Evolutionary conservation across 2,888 invertebrate genomes (phyloP).

Genomic region (Erebia epiphron): DNA sequence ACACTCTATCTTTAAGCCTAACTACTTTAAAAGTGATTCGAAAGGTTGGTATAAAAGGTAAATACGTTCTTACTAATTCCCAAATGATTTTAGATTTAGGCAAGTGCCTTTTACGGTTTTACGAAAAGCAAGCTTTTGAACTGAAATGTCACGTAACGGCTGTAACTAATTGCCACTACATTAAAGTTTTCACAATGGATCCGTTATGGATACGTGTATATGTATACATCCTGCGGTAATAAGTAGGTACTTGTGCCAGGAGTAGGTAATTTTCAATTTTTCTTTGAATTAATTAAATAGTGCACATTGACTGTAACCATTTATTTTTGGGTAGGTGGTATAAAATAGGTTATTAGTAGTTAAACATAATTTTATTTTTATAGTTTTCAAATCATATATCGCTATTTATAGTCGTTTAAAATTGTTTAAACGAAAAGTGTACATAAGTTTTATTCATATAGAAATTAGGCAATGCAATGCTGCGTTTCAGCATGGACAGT

Average conservation of each 20-base stretch:
- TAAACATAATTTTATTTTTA: no score
- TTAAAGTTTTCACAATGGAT: constrained; percentile 13
- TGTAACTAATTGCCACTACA: constrained; percentile 8
- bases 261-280: constrained; percentile 3
- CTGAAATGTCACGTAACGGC: neutral
- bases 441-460: neutral
- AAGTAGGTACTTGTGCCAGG: neutral
- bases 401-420: no score
- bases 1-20: neutral
- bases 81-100: neutral
- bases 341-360: no score
- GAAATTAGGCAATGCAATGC: neutral
- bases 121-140: neutral
- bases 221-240: constrained; percentile 1
- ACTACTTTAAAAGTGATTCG: neutral
- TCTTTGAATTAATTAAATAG: neutral
- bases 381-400: no score
- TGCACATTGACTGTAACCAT: no score
- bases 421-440: no score
- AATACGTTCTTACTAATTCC: neutral
- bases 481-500: neutral
- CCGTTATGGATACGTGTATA: neutral
- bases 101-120: neutral
- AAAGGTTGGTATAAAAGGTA: neutral
- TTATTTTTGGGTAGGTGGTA: no score